A percentile compares a stretch with the other conserved stretches of the same genome.
Conservation (phyloP, 2,888 invertebrate genomes). For the Philhelius pedissequus region DNA sequence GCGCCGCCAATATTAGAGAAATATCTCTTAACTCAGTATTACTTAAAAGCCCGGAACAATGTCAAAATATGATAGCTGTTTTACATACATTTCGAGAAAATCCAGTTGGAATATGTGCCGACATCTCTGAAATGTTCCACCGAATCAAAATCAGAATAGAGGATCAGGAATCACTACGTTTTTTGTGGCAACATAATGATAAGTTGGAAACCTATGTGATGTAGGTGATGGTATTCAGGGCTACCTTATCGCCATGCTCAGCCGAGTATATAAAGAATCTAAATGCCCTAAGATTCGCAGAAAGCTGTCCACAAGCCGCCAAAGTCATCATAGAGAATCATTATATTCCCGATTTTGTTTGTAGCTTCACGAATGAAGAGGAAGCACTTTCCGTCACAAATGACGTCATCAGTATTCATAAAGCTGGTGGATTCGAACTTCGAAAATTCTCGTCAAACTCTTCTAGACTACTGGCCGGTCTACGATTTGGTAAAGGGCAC, state of each 20-base stretch:
- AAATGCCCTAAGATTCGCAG: background rate
- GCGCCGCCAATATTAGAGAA: too few relatives aligned
- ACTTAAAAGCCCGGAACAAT: background rate
- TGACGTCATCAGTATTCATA: slow-evolving; percentile 6
- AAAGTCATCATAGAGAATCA: slow-evolving; percentile 13
- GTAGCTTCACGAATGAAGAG: slow-evolving; percentile 3
- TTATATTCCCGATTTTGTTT: slow-evolving; percentile 31
- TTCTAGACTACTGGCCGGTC: background rate
- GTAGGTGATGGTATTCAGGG: slow-evolving; percentile 29
- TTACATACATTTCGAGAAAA: background rate
- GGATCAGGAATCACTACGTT: background rate
- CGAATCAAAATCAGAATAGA: background rate
- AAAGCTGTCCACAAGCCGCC: background rate
- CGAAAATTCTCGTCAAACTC: slow-evolving; percentile 25
- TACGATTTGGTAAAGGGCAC: background rate
- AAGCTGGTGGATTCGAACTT: slow-evolving; percentile 2
- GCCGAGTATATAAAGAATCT: slow-evolving; percentile 3
- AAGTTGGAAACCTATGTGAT: background rate
- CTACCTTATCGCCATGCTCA: slow-evolving; percentile 22
- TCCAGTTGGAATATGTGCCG: background rate
- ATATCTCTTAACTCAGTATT: too few relatives aligned
- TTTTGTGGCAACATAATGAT: background rate
- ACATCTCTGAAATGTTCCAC: background rate
- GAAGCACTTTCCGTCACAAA: background rate
- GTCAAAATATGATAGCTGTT: background rate